Evolutionary conservation across 2,113 vertebrate genomes (phyloP), one percentile per base, ranked within the genome.

Genomic region (Nestor notabilis): DNA sequence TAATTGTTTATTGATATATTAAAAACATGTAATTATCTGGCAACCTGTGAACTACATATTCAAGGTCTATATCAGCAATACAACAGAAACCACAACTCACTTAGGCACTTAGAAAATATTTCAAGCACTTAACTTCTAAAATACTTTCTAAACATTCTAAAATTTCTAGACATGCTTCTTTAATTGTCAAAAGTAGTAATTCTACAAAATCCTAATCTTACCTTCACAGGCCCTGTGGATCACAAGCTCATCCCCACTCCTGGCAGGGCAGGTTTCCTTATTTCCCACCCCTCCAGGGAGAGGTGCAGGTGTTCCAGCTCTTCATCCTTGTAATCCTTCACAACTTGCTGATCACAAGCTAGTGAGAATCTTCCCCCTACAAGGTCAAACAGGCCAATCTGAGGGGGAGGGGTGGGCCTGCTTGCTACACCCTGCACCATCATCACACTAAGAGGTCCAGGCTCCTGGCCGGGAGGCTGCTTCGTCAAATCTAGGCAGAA

Each of bases 311-410:
- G 11, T 31, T 92, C 27, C 61, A 76, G 16, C 18, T 86, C 18
- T 89, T 9, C 8, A 53, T 68, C 31, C 6, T 17, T 31, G 12
- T 37, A 80, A 84, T 11, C 12, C 11, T 50, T 25, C 24, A 37
- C 12, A 60, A 11, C 6, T 43, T 81, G 15, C 28, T 64, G 53
- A 50, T 15, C 4, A 17, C 39, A 17, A 2, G 4, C 10, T n/a
- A 5, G 5, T 71, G 39, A 83, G 50, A 43, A 18, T 0, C 1
- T 44, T 44, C 3, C 3, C 7, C 8, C 7, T 37, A 9, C 5
- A 17, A 65, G n/a, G 11, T 56, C 19, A 23, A 33, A 23, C 2
- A 65, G 25, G 9, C 15, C 10, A 64, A 1, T 4, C 21, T 61
- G 69, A 84, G 31, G 11, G 35, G 4, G 19, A 17, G 15, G 8